Base-by-base conservation (phyloP, 1,140 invertebrate species). In the Chelonus insularis region DNA sequence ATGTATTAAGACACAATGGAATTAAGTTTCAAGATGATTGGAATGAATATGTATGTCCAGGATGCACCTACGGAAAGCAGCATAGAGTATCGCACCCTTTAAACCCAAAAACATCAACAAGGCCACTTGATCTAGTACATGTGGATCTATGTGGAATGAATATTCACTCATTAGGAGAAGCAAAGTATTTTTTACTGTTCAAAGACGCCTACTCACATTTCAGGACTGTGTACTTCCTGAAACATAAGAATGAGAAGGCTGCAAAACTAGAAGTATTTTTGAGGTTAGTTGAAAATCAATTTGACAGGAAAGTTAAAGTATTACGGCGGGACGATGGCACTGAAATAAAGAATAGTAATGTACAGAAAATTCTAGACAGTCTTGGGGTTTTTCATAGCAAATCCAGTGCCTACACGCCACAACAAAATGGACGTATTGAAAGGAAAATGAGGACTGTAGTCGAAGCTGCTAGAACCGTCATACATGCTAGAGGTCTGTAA, bases 71-170 rank as follows among this genome's bases (percentile, higher is more conserved):
- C 61, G 57, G 55, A 43, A 63, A 62, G 34, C 60, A 56, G 55
- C 52, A 68, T 66, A 68, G 65, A 68, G 67, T 65, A 64, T 64
- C 66, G 29, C 43, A 64, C 52, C 60, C 57, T 59, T 71, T 64
- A 69, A 70, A 72, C 72, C 64, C 67, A 51, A 54, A 50, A 21
- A n/a, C 34, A 12, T 41, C 57, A 62, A 69, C 66, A 67, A 63
- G 48, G 48, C 63, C 66, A 37, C 66, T 69, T 66, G 70, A 72
- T 64, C 61, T 66, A 65, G 68, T 72, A 69, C 71, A 76, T 68
- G 72, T 69, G 61, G 69, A 70, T 61, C 67, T 75, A 67, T 69
- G 69, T 64, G 66, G 65, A 54, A 67, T 64, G 64, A 66, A 76
- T 69, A 68, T 70, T 68, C 67, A 56, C 54, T 64, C 61, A 61